Base-by-base conservation (phyloP, 2,888 invertebrate genomes). In the Standfussiana lucernea region DNA sequence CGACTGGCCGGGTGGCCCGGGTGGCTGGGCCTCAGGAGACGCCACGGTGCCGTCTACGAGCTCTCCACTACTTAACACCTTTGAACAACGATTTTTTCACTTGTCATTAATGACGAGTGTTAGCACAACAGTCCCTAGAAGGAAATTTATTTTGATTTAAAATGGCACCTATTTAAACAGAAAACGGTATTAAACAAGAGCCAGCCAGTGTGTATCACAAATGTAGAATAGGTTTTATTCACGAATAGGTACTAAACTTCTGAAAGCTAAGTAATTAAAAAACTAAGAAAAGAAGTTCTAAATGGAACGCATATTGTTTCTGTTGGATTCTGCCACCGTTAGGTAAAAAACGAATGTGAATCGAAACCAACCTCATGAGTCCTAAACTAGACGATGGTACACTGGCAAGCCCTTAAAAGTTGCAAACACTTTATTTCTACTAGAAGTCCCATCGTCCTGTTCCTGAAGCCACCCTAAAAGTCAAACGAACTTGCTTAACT, bases 41-140 rank as follows among this genome's bases (percentile, higher is more conserved):
- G 82, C 87, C 85, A 77, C 88, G 87, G 85, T 87, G 89, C 82
- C 87, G 86, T 84, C 89, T 88, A 81, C 89, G 86, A 90, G 89
- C 92, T 91, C 90, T 92, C 91, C 91, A 91, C 92, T 92, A 92
- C 93, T 95, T 93, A 94, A 91, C 95, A 94, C 95, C 93, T 94
- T 90, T 90, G 91, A 92, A 92, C 91, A 92, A 91, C 89, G 89
- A 91, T 91, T 91, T 90, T 90, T 90, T 86, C 75, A 80, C 77
- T 86, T 85, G 78, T 88, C 88, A 80, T 85, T 90, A 86, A 82
- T 88, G 84, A 88, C 83, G 80, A 89, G 88, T 85, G 79, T 79
- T 78, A 69, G 42, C 32, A 70, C 42, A 40, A 59, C 32, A 56
- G 47, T 62, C 45, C 8, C 15, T 2, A 32, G 35, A 21, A 37